Conservation (phyloP, 2,797 vertebrate genomes). For the Acipenser transmontanus region DNA sequence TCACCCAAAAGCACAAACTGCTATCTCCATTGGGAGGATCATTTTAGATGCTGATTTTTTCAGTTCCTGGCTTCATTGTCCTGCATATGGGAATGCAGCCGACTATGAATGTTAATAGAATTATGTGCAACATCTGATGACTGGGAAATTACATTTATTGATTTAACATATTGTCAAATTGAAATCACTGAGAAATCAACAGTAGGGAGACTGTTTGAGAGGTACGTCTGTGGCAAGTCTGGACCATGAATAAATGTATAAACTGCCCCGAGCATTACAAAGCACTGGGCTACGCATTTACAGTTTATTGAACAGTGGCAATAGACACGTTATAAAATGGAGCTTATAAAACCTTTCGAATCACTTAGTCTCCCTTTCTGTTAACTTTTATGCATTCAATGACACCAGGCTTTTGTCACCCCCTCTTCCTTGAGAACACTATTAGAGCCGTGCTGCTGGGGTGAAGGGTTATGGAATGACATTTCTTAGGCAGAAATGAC, state of each 20-base stretch:
- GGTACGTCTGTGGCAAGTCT: constrained; percentile 21
- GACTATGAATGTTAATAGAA: too few species aligned
- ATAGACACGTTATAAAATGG: constrained; percentile 34
- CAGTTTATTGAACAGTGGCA: constrained; percentile 25
- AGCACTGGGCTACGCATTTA: constrained; percentile 26
- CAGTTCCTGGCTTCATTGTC: too few species aligned
- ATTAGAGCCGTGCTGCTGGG: background rate
- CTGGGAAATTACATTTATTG: background rate
- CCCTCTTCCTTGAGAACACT: background rate
- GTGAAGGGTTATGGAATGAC: background rate
- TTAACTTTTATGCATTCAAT: constrained; percentile 23
- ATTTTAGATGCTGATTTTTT: too few species aligned
- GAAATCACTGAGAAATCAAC: background rate
- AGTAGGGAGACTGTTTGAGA: constrained; percentile 14
- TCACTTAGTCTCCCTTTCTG: constrained; percentile 24
- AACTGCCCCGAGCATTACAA: constrained; percentile 34
- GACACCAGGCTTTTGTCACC: background rate
- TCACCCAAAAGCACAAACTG: too few species aligned
- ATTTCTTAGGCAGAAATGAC: background rate
- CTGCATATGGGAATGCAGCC: too few species aligned
- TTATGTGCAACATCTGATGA: too few species aligned
- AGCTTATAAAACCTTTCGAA: constrained; percentile 27
- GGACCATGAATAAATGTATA: constrained; percentile 32
- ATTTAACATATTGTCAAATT: background rate
- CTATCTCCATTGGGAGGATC: too few species aligned